Evolutionary conservation across 2,113 vertebrate genomes (phyloP).

Genomic region (Hydrolagus affinis): DNA sequence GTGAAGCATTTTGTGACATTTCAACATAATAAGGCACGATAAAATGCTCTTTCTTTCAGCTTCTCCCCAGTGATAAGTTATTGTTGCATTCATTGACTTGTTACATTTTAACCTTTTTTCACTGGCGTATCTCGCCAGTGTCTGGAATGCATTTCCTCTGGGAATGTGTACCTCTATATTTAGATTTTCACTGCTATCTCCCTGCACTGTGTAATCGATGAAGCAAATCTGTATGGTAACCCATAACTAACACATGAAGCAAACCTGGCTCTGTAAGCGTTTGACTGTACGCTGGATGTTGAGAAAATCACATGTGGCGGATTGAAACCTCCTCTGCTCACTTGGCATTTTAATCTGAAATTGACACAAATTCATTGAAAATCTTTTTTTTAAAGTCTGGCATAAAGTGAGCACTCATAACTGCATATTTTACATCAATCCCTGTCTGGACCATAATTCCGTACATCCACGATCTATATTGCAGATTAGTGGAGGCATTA

Average conservation of each 20-base stretch:
- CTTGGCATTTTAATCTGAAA: neutral
- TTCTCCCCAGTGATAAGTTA: neutral
- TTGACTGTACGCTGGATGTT: neutral
- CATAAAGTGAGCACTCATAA: no score
- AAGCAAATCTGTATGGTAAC: neutral
- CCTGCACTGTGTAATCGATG: neutral
- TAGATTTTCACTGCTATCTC: neutral
- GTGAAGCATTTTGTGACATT: no score
- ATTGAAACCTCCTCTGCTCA: neutral
- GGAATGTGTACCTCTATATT: neutral
- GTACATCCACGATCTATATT: no score
- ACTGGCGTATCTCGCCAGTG: neutral
- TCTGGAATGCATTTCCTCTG: neutral
- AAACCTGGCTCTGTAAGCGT: neutral
- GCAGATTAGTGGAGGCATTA: neutral
- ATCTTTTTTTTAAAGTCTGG: neutral
- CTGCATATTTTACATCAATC: no score
- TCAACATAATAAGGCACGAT: no score
- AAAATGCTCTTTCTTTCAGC: no score
- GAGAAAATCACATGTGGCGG: neutral
- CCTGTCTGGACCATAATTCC: no score
- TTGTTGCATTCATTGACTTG: constrained; percentile 2
- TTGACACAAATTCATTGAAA: neutral
- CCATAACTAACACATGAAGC: neutral
- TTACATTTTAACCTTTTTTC: constrained; percentile 22